Evolutionary conservation across 2,888 invertebrate species (phyloP), one percentile per base, ranked within the genome.

Genomic region (Cabera pusaria): DNA sequence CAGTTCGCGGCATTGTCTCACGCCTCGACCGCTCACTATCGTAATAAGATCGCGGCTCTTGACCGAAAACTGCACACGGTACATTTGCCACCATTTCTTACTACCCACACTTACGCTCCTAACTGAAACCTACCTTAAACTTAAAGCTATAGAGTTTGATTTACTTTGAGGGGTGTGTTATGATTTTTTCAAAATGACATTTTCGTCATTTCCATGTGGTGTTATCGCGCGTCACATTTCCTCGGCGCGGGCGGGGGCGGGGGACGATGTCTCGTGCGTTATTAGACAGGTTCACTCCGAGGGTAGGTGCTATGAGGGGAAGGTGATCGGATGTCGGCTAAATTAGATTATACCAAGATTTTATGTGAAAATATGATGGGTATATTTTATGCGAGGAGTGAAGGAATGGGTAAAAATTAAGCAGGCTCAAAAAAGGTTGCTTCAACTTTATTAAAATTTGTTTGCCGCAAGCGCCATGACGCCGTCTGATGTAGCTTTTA

Each of bases 21-120:
- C 11, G 9, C 14, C 28, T 20, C 27, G 35, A 38, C 31, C 33
- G 22, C 7, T 29, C 45, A 27, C 47, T 52, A 52, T 52, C 52
- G 41, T 52, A 52, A 52, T 52, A 49, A 48, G 50, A 53, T 50
- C 50, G 50, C 28, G 44, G 36, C 27, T 44, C 43, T 47, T 48
- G 39, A 46, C 48, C 50, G 45, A 50, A 45, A 50, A 48, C 46
- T 49, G 49, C 48, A 46, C 48, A 50, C 50, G 50, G 37, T 46
- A 50, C 53, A 53, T 53, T 53, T 46, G 34, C 31, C 34, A 32
- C 23, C 29, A 34, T 19, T 26, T 16, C 38, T 20, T 7, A 33
- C 37, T 20, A 31, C 26, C 34, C 33, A 23, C 29, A 9, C 7
- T 6, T n/a, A n/a, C n/a, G n/a, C n/a, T n/a, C n/a, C n/a, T n/a